These are phyloP conservation scores for Mercenaria mercenaria DNA, from an alignment of 1,140 invertebrate species.

Conservation along the genomic window DNA sequence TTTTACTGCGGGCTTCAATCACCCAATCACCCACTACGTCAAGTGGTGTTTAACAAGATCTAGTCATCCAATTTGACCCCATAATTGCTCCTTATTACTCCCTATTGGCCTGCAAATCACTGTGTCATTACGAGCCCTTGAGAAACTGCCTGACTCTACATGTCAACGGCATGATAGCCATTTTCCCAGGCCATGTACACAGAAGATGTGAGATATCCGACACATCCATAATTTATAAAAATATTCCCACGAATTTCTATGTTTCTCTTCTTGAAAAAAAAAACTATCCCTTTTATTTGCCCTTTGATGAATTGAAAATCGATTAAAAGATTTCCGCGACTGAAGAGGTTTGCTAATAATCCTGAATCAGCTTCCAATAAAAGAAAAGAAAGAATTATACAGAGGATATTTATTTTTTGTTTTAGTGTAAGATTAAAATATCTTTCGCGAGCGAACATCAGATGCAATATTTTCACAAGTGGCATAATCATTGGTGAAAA, in stretches of 20 bases:
- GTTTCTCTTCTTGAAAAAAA: too few relatives aligned
- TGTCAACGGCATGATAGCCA: not conserved
- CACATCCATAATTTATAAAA: not conserved
- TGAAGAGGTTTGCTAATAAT: too few relatives aligned
- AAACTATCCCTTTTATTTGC: too few relatives aligned
- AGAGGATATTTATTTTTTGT: too few relatives aligned
- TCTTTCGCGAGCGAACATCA: too few relatives aligned
- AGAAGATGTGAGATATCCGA: not conserved
- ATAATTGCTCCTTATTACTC: slow-evolving; percentile 22
- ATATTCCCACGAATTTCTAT: not conserved
- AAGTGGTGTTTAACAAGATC: not conserved
- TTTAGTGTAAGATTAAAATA: too few relatives aligned
- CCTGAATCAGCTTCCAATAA: too few relatives aligned
- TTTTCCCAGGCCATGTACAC: not conserved
- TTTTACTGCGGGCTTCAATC: not conserved
- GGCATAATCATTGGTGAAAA: too few relatives aligned
- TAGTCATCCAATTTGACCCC: slow-evolving; percentile 32
- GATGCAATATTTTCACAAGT: too few relatives aligned
- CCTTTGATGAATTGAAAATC: too few relatives aligned
- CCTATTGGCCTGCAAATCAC: slow-evolving; percentile 22
- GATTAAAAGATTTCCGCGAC: too few relatives aligned
- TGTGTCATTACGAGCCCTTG: not conserved
- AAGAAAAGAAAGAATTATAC: too few relatives aligned
- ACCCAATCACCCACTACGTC: not conserved
- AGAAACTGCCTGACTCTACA: not conserved